Conservation (phyloP, 1,140 invertebrate genomes). For the Tetramorium alpestre region DNA sequence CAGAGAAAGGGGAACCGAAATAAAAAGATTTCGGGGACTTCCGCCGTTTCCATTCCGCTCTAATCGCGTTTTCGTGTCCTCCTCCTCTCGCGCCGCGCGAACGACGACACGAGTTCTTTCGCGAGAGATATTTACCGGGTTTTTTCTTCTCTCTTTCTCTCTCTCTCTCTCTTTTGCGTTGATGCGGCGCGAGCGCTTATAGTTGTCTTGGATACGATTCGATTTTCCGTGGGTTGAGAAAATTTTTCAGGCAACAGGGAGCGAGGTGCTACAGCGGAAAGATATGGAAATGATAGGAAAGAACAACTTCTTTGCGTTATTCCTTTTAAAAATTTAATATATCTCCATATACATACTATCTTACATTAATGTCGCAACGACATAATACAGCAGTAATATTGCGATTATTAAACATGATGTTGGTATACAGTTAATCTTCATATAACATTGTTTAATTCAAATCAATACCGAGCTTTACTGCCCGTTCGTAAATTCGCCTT, state of each 20-base stretch:
- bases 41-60: slow-evolving; percentile 50
- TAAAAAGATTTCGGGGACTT: slow-evolving; percentile 60
- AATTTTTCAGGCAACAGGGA: neutral
- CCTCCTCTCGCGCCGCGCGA: neutral
- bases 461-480: slow-evolving; percentile 29
- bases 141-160: neutral
- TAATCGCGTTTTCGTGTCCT: slow-evolving; percentile 70
- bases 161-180: neutral
- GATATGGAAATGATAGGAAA: neutral
- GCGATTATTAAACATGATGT: slow-evolving; percentile 47
- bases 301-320: neutral
- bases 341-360: slow-evolving; percentile 20
- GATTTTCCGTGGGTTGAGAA: slow-evolving; percentile 1
- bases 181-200: neutral
- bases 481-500: slow-evolving; percentile 27
- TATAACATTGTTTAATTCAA: slow-evolving; percentile 66
- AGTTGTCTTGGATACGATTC: neutral
- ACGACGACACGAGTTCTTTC: slow-evolving; percentile 7
- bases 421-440: slow-evolving; percentile 40
- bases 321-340: slow-evolving; percentile 71
- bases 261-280: neutral
- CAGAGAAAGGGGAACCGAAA: neutral
- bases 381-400: slow-evolving; percentile 65
- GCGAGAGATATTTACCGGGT: slow-evolving; percentile 43
- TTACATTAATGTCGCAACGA: slow-evolving; percentile 61